Base-by-base conservation (phyloP, 2,888 invertebrate species). In the Pristionchus mayeri region DNA sequence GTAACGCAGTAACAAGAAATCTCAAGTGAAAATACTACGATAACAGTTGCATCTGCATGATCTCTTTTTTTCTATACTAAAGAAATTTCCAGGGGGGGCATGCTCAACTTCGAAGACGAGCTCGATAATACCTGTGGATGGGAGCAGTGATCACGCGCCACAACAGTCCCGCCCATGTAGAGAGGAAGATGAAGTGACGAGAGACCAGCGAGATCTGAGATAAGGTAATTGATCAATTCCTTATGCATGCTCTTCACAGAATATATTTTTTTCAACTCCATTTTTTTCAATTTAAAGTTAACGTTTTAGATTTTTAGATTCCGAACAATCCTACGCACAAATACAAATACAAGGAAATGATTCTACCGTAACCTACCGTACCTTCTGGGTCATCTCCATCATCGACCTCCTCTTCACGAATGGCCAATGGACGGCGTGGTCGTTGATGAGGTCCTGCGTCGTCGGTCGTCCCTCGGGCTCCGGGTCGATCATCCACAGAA, bases 391-490 rank as follows among this genome's bases (percentile, higher is more conserved):
- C 27, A 81, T 44, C 18, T 60, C 57, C 60, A 44, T 24, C 3
- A 18, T 27, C 16, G 40, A 30, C 4, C 40, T 40, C 6, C 81
- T 24, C 60, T 54, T 44, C 9, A 34, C 27, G 44, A 60, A 81
- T 0, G 57, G 60, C 81, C 81, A 81, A 34, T 60, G 34, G 9
- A 81, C 50, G 1, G 44, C 40, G 27, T 30, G 81, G 27, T 81
- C 81, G 27, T 37, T 24, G 71, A 83, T 71, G 67, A 71, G 48
- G 13, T 67, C 34, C n/a, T 21, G 44, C 2, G 89, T 82, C 2
- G 87, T 88, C 30, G 90, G 90, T 4, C 90, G 86, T 3, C 30
- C 78, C 37, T 24, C 16, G 9, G 90, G 88, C 54, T 87, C 84
- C 21, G 81, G 63, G 2, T 85, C 63, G n/a, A 88, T 81, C 90